Base-by-base conservation (phyloP, 2,888 invertebrate genomes). In the Erebia ligea region DNA sequence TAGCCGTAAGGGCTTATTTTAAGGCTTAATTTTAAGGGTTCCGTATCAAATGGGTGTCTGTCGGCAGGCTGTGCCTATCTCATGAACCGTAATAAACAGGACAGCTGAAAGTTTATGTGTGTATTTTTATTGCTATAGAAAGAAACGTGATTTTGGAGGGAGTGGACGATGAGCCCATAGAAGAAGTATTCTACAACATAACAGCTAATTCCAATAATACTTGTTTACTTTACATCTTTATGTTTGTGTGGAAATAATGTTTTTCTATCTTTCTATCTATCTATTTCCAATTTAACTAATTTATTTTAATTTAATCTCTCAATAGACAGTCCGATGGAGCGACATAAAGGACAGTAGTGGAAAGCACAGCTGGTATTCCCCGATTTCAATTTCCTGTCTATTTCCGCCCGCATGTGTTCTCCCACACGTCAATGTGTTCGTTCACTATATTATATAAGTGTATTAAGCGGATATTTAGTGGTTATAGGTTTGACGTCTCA, bases 341-440 rank as follows among this genome's bases (percentile, higher is more conserved):
- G 58, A 67, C 67, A 67, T 56, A 73, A 74, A 61, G 69, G 69
- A 73, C 69, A 70, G 58, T 63, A 65, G 62, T 63, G 40, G 68
- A 71, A 67, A 62, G 68, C 71, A 66, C 62, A 52, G 66, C 67
- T 68, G 63, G 74, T 76, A 72, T 76, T 74, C 73, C 76, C 69
- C 76, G 77, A 77, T 79, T 81, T 79, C 79, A 81, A 83, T 82
- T 82, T 83, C 83, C 83, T 75, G 73, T 73, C 71, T 76, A 79
- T 80, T 79, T 82, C 82, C 81, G 78, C 9, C 69, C 68, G 73
- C 63, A 75, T 80, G 76, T 81, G 77, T 77, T 75, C 73, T 69
- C 34, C 48, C 62, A 42, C 64, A 50, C 56, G 65, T 68, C 54
- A 67, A 71, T 73, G 58, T 58, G 58, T 48, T 67, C 25, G 67